Conservation (phyloP, 2,888 invertebrate genomes). For the Eristalis intricaria region DNA sequence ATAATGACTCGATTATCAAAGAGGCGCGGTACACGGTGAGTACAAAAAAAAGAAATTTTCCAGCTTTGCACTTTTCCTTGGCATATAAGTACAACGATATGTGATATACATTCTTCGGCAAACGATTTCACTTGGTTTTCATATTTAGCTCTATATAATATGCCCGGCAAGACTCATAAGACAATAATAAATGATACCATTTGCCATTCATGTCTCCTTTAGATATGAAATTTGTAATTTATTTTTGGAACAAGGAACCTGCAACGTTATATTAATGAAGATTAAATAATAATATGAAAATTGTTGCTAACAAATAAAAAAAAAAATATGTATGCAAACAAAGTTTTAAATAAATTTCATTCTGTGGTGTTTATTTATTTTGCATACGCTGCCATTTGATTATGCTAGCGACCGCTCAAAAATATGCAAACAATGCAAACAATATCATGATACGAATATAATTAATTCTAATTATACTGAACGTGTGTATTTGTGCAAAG, state of each 20-base stretch:
- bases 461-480: not conserved
- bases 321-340: not conserved
- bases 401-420: conserved; percentile 12
- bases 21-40: conserved; percentile 80
- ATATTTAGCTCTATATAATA: not conserved
- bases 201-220: conserved; percentile 4
- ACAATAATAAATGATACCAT: not conserved
- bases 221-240: conserved; percentile 6
- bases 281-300: conserved; percentile 10
- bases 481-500: not conserved
- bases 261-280: conserved; percentile 8
- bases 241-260: conserved; percentile 33
- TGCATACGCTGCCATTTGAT: not conserved
- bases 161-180: not conserved
- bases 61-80: not conserved
- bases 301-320: not conserved
- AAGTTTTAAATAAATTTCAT: conserved; percentile 2
- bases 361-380: conserved; percentile 4
- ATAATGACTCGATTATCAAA: conserved; percentile 77
- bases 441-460: not conserved
- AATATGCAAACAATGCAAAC: not conserved
- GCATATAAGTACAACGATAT: not conserved
- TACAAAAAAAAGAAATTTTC: conserved; percentile 37
- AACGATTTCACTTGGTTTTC: not conserved
- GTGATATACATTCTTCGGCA: not conserved